Evolutionary conservation across 2,888 invertebrate species (phyloP), one percentile per base, ranked within the genome.

Genomic region (Caenorhabditis panamensis): DNA sequence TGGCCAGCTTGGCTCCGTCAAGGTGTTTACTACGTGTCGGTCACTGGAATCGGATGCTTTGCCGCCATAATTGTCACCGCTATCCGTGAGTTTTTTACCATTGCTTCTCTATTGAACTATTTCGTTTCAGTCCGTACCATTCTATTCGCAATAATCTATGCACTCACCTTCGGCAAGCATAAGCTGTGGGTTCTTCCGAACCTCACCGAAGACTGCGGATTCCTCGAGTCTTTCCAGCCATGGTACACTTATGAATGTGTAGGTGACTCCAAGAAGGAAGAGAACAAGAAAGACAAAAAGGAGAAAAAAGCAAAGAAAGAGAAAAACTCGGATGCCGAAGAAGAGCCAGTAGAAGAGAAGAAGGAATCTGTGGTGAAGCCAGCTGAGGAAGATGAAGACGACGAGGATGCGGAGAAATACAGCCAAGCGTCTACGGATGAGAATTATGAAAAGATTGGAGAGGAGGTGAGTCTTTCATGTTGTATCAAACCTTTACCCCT

Each of bases 101-200:
- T 41, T 31, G 5, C 20, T 56, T 8, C n/a, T 31, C 18, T 6
- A 31, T 13, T 41, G 41, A 6, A 11, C 2, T 41, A 11, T 6
- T 6, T 6, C 13, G 2, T 41, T 41, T 71, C 91, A 93, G 93
- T 97, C 24, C 94, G 98, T 67, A 93, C 96, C 82, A 94, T 98
- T 73, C 93, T 99, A 63, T 99, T 98, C 93, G 95, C 95, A 87
- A 90, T 95, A 9, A 94, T 99, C 22, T 99, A 97, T 97, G 91
- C 94, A 11, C 88, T 95, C 18, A 95, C 96, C 0, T 93, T 95
- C 78, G 95, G 97, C 5, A 94, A 95, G 88, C 95, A 97, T 92
- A 96, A 97, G 91, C 93, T 99, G 84, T 99, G 99, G 98, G 94
- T 99, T 84, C 93, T 99, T 89, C 99, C 99, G n/a, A 99, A 99